These are phyloP conservation scores for Menura novaehollandiae DNA, from an alignment of 2,113 vertebrate species.

Conservation along the genomic window DNA sequence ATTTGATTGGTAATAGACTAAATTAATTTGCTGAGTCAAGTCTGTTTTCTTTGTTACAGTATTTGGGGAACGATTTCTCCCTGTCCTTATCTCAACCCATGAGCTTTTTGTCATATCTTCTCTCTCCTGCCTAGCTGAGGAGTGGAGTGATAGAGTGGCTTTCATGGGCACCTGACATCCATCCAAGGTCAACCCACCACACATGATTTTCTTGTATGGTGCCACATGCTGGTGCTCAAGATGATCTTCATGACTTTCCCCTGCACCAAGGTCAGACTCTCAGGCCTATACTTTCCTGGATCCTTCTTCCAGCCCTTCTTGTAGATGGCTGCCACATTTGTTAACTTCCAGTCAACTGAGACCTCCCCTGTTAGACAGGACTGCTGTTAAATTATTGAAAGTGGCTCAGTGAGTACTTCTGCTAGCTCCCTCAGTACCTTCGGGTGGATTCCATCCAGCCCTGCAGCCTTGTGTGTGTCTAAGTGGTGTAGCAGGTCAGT, in stretches of 20 bases:
- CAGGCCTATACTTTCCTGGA: background rate
- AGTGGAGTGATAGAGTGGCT: background rate
- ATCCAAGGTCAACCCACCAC: background rate
- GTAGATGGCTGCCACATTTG: background rate
- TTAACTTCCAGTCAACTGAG: background rate
- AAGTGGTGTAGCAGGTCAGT: background rate
- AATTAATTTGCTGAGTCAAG: background rate
- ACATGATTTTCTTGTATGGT: rapidly evolving
- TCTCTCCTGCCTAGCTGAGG: background rate
- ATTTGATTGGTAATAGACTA: background rate
- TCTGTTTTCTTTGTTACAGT: background rate
- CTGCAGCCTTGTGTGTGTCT: background rate
- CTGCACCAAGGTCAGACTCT: background rate
- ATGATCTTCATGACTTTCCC: no score
- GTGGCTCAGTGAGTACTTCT: background rate
- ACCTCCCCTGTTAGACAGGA: background rate
- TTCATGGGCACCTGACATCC: background rate
- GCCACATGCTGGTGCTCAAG: background rate
- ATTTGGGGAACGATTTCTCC: background rate
- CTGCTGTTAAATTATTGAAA: background rate
- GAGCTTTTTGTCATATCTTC: background rate
- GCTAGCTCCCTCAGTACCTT: background rate
- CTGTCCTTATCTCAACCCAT: background rate
- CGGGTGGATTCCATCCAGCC: background rate
- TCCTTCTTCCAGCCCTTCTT: background rate